Evolutionary conservation across 2,113 vertebrate species (phyloP).

Genomic region (Sander vitreus): DNA sequence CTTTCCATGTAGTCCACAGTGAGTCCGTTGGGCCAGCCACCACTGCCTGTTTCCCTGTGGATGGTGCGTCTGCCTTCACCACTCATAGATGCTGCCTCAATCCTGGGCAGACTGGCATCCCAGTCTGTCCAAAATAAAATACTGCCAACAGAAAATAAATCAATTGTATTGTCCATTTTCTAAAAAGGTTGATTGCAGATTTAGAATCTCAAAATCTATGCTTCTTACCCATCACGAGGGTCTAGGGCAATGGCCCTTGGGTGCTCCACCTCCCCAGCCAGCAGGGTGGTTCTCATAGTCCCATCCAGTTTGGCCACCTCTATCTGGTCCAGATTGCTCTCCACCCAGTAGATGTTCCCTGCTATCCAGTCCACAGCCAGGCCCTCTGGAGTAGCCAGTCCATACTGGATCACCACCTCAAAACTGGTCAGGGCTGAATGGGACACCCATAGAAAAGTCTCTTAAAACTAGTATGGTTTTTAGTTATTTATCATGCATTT

Average conservation of each 20-base stretch:
- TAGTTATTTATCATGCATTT: background rate
- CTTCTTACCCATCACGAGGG: slow-evolving; percentile 92
- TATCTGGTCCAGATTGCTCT: slow-evolving; percentile 99
- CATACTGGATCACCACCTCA: slow-evolving; percentile 97
- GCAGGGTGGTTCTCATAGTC: slow-evolving; percentile 94
- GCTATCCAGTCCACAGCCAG: slow-evolving; percentile 98
- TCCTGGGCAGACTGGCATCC: slow-evolving; percentile 95
- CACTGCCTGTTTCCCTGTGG: slow-evolving; percentile 93
- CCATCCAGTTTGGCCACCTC: slow-evolving; percentile 97
- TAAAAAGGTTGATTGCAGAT: background rate
- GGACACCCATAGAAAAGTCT: background rate
- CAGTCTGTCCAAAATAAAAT: slow-evolving; percentile 99
- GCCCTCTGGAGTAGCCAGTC: slow-evolving; percentile 95
- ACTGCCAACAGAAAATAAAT: slow-evolving; percentile 70
- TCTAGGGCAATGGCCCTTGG: slow-evolving; percentile 95
- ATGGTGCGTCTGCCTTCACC: slow-evolving; percentile 93
- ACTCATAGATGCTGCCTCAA: slow-evolving; percentile 97
- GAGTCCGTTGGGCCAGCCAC: slow-evolving; percentile 97
- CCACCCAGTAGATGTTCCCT: slow-evolving; percentile 99
- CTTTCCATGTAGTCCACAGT: slow-evolving; percentile 97
- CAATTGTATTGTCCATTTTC: background rate
- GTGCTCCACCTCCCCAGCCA: slow-evolving; percentile 97
- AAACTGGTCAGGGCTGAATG: slow-evolving; percentile 93
- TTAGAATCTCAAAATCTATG: background rate
- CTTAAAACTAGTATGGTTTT: background rate